Base-by-base conservation (phyloP, 1,140 invertebrate genomes). In the Microplitis demolitor region DNA sequence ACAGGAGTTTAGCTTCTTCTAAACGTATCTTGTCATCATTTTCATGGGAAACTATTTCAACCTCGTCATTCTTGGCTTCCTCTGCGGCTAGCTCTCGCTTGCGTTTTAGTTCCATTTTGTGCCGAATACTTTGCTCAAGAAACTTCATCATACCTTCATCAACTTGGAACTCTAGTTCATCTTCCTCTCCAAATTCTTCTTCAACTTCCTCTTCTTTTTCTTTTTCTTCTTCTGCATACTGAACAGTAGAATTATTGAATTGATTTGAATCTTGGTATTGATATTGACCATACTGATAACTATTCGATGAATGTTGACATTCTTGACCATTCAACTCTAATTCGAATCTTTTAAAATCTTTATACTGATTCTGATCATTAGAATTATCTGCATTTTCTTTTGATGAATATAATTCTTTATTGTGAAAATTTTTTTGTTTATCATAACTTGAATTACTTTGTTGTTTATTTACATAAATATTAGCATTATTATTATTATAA, bases 141-240 rank as follows among this genome's bases (percentile, higher is more conserved):
- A 92, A 92, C 39, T 89, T 85, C 73, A 92, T 87, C 87, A 91
- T 90, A 66, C 91, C 91, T 72, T 92, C 90, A 74, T 90, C 90
- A 3, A 92, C 87, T 77, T 91, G 88, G 80, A 91, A 89, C 74
- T 89, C 87, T 54, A 88, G 70, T 35, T 82, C 84, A 72, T 86
- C 82, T 14, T 83, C 75, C 33, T 75, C 72, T 45, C 64, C 45
- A 14, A 34, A 0, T 6, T 56, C 61, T 37, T 60, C 39, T 11
- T 11, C n/a, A n/a, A n/a, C n/a, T n/a, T n/a, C n/a, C n/a, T n/a
- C 50, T 54, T 60, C 35, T 37, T 79, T 71, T 31, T 79, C 75
- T 34, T 77, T 67, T 13, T 71, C 51, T 33, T 79, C 66, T 37
- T 77, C 74, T 14, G 73, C 35, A 14, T 60, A 13, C 51, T 67